Base-by-base conservation (phyloP, 2,888 invertebrate species). In the Chironomus tentans region DNA sequence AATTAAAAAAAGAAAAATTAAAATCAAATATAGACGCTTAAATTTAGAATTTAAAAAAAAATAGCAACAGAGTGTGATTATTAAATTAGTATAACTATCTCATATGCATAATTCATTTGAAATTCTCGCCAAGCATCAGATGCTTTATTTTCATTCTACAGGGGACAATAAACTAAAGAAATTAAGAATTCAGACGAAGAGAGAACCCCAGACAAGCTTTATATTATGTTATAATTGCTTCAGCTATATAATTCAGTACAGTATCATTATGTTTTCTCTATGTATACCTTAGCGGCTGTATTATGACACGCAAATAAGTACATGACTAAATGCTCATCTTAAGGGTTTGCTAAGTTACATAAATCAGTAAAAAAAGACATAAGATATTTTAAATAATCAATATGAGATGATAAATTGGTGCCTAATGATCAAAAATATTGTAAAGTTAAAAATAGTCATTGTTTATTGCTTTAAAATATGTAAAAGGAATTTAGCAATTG, bases 11-110 rank as follows among this genome's bases (percentile, higher is more conserved):
- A 6, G 5, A 6, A 10, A 38, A 38, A 10, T 10, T 38, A 38
- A 38, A 38, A 47, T 70, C 47, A 70, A 70, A 38, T 47, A 68
- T 15, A n/a, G 38, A 62, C n/a, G 70, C 70, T 70, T 70, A 28
- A 47, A n/a, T 15, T 28, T 70, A 70, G 70, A 12, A 46, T n/a
- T 15, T n/a, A 70, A 70, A 13, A 46, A 38, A 15, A 15, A 47
- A 28, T 47, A 68, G 70, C 47, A 70, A 70, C 47, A 69, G 70
- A 71, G 71, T 71, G 71, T 71, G 71, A 71, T 71, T 71, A 56
- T 56, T 56, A 56, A 56, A 50, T 71, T 71, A 71, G 71, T 56
- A 18, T 56, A 15, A 56, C 56, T 15, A 15, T 18, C 56, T 56
- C 18, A 15, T 56, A 7, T 56, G 5, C 15, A 56, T 18, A 18